These are phyloP conservation scores for Cancer borealis DNA, from an alignment of 2,888 invertebrate genomes.

Conservation along the genomic window DNA sequence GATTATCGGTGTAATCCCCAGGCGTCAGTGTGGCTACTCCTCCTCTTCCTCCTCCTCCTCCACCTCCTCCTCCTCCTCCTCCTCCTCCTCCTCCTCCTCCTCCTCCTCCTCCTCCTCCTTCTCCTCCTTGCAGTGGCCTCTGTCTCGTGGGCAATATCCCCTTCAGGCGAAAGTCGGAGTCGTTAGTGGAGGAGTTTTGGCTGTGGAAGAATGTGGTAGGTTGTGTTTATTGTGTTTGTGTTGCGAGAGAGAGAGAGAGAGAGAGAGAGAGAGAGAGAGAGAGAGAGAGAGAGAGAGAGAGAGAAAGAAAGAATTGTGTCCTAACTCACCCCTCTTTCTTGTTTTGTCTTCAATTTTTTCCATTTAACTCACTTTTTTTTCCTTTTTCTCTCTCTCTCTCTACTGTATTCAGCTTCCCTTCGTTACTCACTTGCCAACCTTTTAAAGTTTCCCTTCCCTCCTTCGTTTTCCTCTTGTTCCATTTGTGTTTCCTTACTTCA, in stretches of 20 bases:
- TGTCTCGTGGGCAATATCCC: background rate
- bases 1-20: background rate
- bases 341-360: background rate
- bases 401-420: background rate
- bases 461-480: background rate
- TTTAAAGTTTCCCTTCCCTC: background rate
- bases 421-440: background rate
- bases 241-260: background rate
- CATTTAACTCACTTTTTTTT: background rate
- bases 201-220: no score
- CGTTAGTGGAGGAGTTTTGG: background rate
- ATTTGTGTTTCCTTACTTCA: slow-evolving; percentile 7
- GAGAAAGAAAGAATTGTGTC: background rate
- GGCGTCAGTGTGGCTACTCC: background rate
- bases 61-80: no score
- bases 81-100: no score
- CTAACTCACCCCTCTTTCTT: background rate
- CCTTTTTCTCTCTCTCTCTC: background rate
- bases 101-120: no score
- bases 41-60: background rate
- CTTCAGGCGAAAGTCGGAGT: background rate
- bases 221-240: no score
- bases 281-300: background rate
- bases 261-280: slow-evolving; percentile 3
- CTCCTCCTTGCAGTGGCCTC: no score